Conservation (phyloP, 1,140 invertebrate species). For the Holotrichia oblita region DNA sequence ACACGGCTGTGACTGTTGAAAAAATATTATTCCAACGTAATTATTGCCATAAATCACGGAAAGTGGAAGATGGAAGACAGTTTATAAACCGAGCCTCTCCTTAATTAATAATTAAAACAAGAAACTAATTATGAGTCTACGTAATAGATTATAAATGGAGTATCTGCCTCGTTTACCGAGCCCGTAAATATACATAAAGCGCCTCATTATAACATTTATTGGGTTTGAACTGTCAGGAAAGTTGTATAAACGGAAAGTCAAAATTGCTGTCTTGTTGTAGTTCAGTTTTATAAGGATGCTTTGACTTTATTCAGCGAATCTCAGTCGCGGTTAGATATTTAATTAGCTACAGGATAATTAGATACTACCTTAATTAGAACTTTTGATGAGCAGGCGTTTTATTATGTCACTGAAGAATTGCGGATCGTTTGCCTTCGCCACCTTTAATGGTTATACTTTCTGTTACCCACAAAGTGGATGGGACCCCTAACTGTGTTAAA, state of each 20-base stretch:
- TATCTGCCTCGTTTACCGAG: conserved; percentile 52
- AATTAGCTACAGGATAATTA: conserved; percentile 58
- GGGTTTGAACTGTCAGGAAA: conserved; percentile 55
- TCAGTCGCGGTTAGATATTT: conserved; percentile 57
- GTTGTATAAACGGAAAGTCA: conserved; percentile 56
- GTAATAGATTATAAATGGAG: conserved; percentile 55
- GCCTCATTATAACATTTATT: conserved; percentile 56
- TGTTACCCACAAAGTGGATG: background rate
- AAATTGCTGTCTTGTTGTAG: conserved; percentile 56
- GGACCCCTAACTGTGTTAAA: background rate
- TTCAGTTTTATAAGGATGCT: conserved; percentile 58
- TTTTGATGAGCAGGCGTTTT: conserved; percentile 52
- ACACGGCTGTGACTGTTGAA: background rate
- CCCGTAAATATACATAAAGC: conserved; percentile 54
- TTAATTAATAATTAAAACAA: conserved; percentile 56
- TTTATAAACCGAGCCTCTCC: conserved; percentile 50
- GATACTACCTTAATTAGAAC: conserved; percentile 58
- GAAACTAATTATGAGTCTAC: conserved; percentile 54
- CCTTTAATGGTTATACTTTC: conserved; percentile 19
- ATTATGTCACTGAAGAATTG: conserved; percentile 37
- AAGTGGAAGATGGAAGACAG: conserved; percentile 44
- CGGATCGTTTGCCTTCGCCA: conserved; percentile 18
- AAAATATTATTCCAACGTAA: conserved; percentile 3
- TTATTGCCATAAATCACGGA: conserved; percentile 27
- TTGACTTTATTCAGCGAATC: conserved; percentile 53